Conservation (phyloP, 1,140 invertebrate species). For the Drosophila santomea region DNA sequence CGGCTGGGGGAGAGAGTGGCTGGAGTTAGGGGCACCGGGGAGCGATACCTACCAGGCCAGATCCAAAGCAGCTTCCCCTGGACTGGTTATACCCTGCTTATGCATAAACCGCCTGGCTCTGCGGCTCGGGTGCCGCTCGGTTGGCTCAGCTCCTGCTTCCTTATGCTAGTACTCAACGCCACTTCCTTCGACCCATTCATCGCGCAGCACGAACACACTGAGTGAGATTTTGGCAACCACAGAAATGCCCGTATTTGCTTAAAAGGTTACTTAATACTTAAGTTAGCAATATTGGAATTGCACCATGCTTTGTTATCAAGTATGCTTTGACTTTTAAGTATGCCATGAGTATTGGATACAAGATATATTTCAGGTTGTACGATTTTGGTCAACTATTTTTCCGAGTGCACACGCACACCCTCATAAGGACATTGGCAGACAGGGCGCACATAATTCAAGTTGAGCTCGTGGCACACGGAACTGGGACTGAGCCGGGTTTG, state of each 20-base stretch:
- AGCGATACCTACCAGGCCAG: slow-evolving; percentile 4
- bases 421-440: slow-evolving; percentile 36
- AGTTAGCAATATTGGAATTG: too few relatives aligned
- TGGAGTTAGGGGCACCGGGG: neutral
- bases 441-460: slow-evolving; percentile 78
- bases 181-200: slow-evolving; percentile 79
- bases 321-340: too few relatives aligned
- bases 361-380: too few relatives aligned
- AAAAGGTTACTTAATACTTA: too few relatives aligned
- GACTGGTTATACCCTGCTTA: slow-evolving; percentile 35
- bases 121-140: slow-evolving; percentile 38
- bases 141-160: slow-evolving; percentile 68
- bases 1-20: slow-evolving; percentile 3
- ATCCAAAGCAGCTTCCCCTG: slow-evolving; percentile 27
- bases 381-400: neutral
- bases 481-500: slow-evolving; percentile 41
- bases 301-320: too few relatives aligned
- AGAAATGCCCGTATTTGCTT: too few relatives aligned
- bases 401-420: slow-evolving; percentile 30
- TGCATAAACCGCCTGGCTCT: slow-evolving; percentile 39
- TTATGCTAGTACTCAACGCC: slow-evolving; percentile 80
- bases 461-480: slow-evolving; percentile 73
- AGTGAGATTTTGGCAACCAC: neutral
- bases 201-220: slow-evolving; percentile 57
- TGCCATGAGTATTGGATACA: too few relatives aligned